phyloP scores from a whole-genome alignment of 2,113 vertebrate species.

The Herpetotheres cachinnans region DNA sequence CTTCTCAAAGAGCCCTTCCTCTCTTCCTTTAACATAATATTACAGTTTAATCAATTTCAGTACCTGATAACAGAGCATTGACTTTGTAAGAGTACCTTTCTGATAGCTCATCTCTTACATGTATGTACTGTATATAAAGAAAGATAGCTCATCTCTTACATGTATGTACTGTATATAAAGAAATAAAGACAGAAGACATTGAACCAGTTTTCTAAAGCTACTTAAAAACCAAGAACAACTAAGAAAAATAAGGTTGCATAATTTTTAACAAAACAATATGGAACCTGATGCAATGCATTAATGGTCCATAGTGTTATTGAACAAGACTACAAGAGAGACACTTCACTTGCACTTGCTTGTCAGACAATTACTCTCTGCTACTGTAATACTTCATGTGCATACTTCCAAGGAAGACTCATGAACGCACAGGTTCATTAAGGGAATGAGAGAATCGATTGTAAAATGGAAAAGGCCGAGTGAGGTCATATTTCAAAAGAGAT shows the following conservation, averaged over 20 bases:
- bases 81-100: neutral
- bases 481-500: constrained; percentile 85
- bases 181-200: neutral
- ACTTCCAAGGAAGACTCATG: constrained; percentile 77
- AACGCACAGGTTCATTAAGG: constrained; percentile 82
- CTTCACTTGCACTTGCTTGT: constrained; percentile 79
- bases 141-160: neutral
- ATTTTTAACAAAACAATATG: constrained; percentile 71
- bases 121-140: neutral
- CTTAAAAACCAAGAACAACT: neutral
- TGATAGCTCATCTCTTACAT: neutral
- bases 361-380: constrained; percentile 82
- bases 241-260: constrained; percentile 32
- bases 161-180: neutral
- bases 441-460: constrained; percentile 84
- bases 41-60: neutral
- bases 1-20: neutral
- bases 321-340: constrained; percentile 77
- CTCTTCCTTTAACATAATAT: neutral
- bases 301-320: constrained; percentile 79
- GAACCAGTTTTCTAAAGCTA: constrained; percentile 9
- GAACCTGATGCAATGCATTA: constrained; percentile 73
- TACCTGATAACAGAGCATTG: neutral
- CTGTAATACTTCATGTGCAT: constrained; percentile 79
- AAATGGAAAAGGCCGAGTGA: constrained; percentile 82